Evolutionary conservation across 2,113 vertebrate species (phyloP).

Genomic region (Pelobates fuscus): DNA sequence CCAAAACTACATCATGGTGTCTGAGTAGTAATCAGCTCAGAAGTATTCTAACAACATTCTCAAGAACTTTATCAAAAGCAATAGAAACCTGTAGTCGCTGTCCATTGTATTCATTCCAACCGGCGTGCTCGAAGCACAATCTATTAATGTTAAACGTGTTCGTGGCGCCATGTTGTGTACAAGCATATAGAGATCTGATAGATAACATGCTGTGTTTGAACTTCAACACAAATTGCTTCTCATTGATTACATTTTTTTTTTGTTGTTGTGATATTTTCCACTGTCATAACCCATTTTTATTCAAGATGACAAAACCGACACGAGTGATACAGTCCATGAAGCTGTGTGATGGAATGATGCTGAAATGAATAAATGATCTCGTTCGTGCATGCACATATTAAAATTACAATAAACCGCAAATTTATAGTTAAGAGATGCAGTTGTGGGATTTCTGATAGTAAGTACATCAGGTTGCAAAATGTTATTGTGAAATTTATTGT

Average conservation of each 20-base stretch:
- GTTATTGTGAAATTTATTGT: constrained; percentile 41
- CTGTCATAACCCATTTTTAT: constrained; percentile 4
- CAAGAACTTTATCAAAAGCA: too few relatives aligned
- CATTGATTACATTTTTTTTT: neutral
- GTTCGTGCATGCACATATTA: constrained; percentile 30
- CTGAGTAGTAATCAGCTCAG: too few relatives aligned
- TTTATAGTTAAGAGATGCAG: constrained; percentile 29
- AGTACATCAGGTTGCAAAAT: constrained; percentile 35
- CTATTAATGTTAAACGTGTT: neutral
- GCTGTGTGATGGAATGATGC: neutral
- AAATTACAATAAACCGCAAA: constrained; percentile 37
- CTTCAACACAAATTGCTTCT: neutral
- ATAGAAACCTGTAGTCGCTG: too few relatives aligned
- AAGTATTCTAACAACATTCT: too few relatives aligned
- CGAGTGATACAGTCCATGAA: constrained; percentile 3
- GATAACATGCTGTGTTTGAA: neutral
- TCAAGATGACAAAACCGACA: constrained; percentile 7
- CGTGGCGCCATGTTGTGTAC: neutral
- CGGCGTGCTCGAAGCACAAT: too few relatives aligned
- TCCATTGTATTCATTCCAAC: too few relatives aligned
- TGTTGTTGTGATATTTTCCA: neutral
- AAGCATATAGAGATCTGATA: neutral
- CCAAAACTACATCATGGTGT: too few relatives aligned
- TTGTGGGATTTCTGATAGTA: constrained; percentile 33
- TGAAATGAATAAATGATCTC: constrained; percentile 13